Conservation (phyloP, 2,888 invertebrate genomes). For the Resseliella maxima region DNA sequence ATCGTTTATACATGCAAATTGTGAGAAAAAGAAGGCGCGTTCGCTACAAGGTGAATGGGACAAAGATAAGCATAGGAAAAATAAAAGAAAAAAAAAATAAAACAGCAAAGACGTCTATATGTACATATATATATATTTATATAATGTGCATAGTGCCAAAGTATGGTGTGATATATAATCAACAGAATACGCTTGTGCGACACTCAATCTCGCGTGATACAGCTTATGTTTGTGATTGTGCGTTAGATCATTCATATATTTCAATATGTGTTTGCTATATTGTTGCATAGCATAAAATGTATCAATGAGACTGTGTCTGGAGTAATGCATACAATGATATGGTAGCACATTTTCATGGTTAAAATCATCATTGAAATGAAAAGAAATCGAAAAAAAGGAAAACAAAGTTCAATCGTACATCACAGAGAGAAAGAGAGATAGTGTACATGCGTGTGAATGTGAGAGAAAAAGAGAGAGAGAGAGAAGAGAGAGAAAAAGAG, state of each 20-base stretch:
- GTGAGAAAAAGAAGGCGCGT: neutral
- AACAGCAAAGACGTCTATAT: neutral
- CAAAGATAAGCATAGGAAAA: conserved; percentile 33
- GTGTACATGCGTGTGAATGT: no score
- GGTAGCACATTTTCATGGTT: no score
- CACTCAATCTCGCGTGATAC: conserved; percentile 36
- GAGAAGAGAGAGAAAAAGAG: no score
- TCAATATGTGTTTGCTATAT: neutral
- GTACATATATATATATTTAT: neutral
- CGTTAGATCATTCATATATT: conserved; percentile 41
- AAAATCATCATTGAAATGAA: no score
- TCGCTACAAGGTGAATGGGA: conserved; percentile 48
- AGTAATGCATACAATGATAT: no score
- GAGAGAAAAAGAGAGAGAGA: no score
- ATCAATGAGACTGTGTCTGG: neutral
- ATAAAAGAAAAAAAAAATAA: neutral
- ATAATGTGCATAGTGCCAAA: neutral
- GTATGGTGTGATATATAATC: neutral
- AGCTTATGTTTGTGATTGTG: conserved; percentile 6
- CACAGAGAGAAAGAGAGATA: no score
- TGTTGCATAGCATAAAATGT: conserved; percentile 8
- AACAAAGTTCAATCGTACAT: no score
- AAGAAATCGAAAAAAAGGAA: no score
- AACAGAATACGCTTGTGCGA: conserved; percentile 41
- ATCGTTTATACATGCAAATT: conserved; percentile 19